These are phyloP conservation scores for Sapajus apella DNA, from an alignment of 2,113 vertebrate genomes.

Conservation along the genomic window DNA sequence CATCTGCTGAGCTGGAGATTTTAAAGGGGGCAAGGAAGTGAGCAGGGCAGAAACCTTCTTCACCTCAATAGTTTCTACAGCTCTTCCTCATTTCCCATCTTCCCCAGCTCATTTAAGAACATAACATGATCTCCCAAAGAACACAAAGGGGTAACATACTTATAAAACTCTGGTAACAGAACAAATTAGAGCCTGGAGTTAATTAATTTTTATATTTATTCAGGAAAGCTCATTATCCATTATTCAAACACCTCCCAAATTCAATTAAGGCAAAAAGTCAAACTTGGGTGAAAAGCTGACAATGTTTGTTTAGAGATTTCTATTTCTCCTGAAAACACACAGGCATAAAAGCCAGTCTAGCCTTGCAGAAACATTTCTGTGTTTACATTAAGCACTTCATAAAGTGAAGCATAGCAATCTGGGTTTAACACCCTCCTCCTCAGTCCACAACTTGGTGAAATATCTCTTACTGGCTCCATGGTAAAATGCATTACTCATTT, in stretches of 20 bases:
- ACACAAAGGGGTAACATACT: background rate
- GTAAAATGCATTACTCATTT: background rate
- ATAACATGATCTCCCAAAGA: background rate
- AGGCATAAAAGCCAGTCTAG: background rate
- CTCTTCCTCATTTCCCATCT: background rate
- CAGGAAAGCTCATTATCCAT: background rate
- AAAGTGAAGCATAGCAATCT: background rate
- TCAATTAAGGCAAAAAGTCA: slow-evolving; percentile 10
- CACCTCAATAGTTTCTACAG: background rate
- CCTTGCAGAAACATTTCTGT: background rate
- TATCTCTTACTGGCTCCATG: background rate
- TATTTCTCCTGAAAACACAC: slow-evolving; percentile 8
- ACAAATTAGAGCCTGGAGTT: background rate
- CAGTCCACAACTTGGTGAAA: background rate
- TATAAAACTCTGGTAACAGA: slow-evolving; percentile 4
- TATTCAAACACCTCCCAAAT: slow-evolving; percentile 25
- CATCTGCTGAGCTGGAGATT: background rate
- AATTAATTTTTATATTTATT: background rate
- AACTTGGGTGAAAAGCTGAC: background rate
- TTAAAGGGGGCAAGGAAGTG: background rate
- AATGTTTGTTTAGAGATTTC: background rate
- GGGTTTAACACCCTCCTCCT: background rate
- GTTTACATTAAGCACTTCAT: background rate
- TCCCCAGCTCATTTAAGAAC: background rate
- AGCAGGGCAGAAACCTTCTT: background rate